Evolutionary conservation across 2,797 vertebrate species (phyloP).

Genomic region (Intellagama lesueurii): DNA sequence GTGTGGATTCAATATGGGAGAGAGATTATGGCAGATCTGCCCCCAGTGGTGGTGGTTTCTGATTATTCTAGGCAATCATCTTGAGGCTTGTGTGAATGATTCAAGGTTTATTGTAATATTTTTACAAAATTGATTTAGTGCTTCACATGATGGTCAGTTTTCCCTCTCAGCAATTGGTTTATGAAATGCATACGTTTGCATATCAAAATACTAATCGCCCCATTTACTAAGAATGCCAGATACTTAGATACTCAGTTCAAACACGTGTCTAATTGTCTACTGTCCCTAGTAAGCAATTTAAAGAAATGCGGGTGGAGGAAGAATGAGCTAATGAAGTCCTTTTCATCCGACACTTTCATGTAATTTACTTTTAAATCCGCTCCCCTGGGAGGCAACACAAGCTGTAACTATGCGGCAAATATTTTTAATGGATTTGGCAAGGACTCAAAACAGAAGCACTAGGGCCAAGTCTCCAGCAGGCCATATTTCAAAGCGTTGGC

Average conservation of each 20-base stretch:
- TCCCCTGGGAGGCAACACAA: constrained; percentile 69
- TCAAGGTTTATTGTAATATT: not conserved
- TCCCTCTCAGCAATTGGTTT: constrained; percentile 19
- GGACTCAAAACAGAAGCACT: constrained; percentile 66
- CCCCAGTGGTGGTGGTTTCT: not conserved
- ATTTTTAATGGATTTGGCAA: constrained; percentile 71
- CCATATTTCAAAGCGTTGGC: constrained; percentile 62
- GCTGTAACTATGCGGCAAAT: constrained; percentile 68
- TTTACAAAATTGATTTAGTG: not conserved
- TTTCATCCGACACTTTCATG: constrained; percentile 70
- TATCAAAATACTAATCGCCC: constrained; percentile 46
- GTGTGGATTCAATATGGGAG: not conserved
- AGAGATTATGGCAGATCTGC: not conserved
- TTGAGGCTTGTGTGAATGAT: not conserved
- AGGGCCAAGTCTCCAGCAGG: constrained; percentile 45
- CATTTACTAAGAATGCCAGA: constrained; percentile 62
- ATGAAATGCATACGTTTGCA: constrained; percentile 50
- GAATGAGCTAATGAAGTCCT: constrained; percentile 74
- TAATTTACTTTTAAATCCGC: constrained; percentile 73
- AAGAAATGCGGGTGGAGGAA: constrained; percentile 72
- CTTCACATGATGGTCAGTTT: not conserved
- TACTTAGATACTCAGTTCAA: constrained; percentile 61
- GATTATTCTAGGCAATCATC: not conserved
- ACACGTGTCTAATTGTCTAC: constrained; percentile 69
- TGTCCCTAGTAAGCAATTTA: constrained; percentile 72